phyloP scores from a whole-genome alignment of 2,888 invertebrate species.

The Drosophila siamana region DNA sequence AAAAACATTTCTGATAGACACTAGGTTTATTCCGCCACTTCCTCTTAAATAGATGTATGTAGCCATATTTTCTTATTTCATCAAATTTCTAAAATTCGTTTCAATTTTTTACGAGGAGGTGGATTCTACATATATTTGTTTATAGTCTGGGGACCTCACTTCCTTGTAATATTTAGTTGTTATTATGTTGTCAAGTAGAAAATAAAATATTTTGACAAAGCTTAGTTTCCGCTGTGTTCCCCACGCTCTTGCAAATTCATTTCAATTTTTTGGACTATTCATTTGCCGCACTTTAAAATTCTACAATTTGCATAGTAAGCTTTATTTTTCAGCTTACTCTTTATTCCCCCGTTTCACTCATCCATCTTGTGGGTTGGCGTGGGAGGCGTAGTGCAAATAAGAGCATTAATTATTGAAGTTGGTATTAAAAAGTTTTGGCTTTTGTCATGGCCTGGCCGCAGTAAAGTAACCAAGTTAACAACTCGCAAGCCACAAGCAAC shows the following conservation, averaged over 20 bases:
- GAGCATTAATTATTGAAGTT: conserved; percentile 68
- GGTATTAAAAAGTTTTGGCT: conserved; percentile 63
- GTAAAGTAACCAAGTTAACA: conserved; percentile 49
- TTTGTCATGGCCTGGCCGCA: conserved; percentile 30
- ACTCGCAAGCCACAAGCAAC: conserved; percentile 42
- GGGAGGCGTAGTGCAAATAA: conserved; percentile 38
- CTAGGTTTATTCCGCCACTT: too few relatives aligned
- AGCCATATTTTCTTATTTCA: too few relatives aligned
- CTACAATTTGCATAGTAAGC: conserved; percentile 29
- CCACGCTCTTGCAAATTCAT: not conserved
- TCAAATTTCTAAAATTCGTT: too few relatives aligned
- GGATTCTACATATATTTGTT: too few relatives aligned
- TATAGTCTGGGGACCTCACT: too few relatives aligned
- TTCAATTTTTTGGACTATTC: not conserved
- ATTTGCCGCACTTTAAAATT: conserved; percentile 6
- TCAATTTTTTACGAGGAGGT: too few relatives aligned
- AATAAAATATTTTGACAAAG: not conserved
- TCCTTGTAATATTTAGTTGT: too few relatives aligned
- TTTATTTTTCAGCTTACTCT: not conserved
- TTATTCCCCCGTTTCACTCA: not conserved
- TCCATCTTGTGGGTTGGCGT: conserved; percentile 2
- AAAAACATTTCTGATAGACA: too few relatives aligned
- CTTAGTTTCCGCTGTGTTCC: not conserved
- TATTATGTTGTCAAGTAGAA: not conserved
- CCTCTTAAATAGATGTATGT: too few relatives aligned